Percentiles rank a stretch among this genome's conserved stretches.
These are phyloP conservation scores for Syngnathus scovelli DNA, from an alignment of 2,113 vertebrate genomes.

Conservation along the genomic window DNA sequence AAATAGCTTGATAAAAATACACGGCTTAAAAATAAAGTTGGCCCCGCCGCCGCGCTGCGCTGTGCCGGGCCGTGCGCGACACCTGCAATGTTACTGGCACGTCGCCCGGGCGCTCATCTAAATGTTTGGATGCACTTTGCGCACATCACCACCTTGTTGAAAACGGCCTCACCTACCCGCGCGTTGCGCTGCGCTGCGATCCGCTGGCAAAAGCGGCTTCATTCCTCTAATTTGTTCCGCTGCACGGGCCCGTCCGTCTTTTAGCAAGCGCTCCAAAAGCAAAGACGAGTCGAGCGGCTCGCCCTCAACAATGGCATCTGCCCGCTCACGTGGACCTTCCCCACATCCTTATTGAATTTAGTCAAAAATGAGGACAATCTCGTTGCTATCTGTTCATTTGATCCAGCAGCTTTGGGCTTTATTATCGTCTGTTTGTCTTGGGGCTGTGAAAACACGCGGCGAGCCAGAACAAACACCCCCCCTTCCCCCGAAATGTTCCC, in stretches of 20 bases:
- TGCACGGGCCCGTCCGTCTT: constrained; percentile 19
- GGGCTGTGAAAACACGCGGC: not conserved
- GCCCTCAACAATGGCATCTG: constrained; percentile 18
- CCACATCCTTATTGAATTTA: not conserved
- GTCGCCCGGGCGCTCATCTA: constrained; percentile 23
- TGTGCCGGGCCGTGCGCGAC: too few species aligned
- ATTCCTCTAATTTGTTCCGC: constrained; percentile 33
- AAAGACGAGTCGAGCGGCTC: too few species aligned
- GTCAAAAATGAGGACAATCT: not conserved
- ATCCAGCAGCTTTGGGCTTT: not conserved
- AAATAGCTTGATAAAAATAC: constrained; percentile 59
- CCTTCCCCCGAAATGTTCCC: not conserved
- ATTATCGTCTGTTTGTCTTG: not conserved
- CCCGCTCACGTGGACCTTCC: not conserved
- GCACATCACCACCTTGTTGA: constrained; percentile 1
- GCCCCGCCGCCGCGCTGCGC: not conserved
- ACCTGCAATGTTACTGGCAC: constrained; percentile 6
- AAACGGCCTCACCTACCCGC: constrained; percentile 18
- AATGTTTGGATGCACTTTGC: constrained; percentile 30
- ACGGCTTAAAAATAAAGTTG: constrained; percentile 46
- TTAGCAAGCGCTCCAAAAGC: constrained; percentile 25
- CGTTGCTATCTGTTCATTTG: constrained; percentile 3
- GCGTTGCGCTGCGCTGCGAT: constrained; percentile 1
- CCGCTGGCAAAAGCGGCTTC: constrained; percentile 29
- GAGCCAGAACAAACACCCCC: constrained; percentile 1